These are phyloP conservation scores for Meles meles DNA, from an alignment of 2,113 vertebrate genomes.

Conservation along the genomic window DNA sequence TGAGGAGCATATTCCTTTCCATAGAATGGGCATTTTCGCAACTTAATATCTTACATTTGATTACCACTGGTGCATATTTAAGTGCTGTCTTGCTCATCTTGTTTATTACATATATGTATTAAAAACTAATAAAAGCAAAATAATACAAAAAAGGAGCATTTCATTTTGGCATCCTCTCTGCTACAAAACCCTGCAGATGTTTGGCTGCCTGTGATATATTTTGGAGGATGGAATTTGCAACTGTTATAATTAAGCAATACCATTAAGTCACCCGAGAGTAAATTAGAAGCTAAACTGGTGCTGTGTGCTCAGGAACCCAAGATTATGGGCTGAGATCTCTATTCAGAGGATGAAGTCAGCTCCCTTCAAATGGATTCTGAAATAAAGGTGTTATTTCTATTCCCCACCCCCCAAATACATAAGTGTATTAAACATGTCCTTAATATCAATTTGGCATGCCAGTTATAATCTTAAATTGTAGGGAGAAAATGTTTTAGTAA, in stretches of 20 bases:
- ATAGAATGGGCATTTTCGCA: constrained; percentile 70
- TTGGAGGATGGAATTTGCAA: constrained; percentile 81
- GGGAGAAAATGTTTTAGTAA: constrained; percentile 70
- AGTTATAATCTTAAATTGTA: constrained; percentile 78
- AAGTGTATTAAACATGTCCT: constrained; percentile 77
- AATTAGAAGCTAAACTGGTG: constrained; percentile 86
- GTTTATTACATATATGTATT: constrained; percentile 75
- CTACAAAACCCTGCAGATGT: constrained; percentile 84
- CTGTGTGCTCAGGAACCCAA: constrained; percentile 82
- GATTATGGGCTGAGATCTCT: constrained; percentile 84
- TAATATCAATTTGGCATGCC: constrained; percentile 78
- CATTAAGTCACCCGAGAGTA: constrained; percentile 86
- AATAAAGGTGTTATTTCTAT: constrained; percentile 79
- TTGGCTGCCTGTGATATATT: constrained; percentile 84
- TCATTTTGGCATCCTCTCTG: constrained; percentile 78
- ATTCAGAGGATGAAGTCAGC: constrained; percentile 77
- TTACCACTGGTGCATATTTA: constrained; percentile 71
- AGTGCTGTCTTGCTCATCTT: constrained; percentile 71
- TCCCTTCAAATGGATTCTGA: constrained; percentile 76
- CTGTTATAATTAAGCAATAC: constrained; percentile 87
- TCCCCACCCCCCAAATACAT: constrained; percentile 69
- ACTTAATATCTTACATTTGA: constrained; percentile 71
- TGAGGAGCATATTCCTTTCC: constrained; percentile 51
- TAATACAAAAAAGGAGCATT: constrained; percentile 79
- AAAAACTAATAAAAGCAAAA: constrained; percentile 80